A percentile compares a stretch with the other conserved stretches of the same genome.
These are phyloP conservation scores for Stigmatopora argus DNA, from an alignment of 2,113 vertebrate species.

Conservation along the genomic window DNA sequence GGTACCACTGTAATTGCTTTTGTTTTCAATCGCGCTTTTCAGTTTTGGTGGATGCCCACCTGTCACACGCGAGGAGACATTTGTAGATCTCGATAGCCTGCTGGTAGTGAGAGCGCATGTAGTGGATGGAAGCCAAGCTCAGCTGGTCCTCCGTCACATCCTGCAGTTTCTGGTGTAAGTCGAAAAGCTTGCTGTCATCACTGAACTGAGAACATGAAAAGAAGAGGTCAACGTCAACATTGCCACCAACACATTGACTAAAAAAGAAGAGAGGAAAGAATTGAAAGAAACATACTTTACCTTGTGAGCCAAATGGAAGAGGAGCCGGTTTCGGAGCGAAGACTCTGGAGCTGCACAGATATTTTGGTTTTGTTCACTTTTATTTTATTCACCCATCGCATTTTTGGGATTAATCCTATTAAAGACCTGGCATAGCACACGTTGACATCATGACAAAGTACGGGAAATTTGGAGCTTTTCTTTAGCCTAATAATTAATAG, in stretches of 20 bases:
- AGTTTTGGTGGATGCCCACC: slow-evolving; percentile 57
- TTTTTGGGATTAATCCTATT: no score
- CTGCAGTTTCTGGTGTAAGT: slow-evolving; percentile 93
- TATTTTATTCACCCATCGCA: no score
- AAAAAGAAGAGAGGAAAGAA: background rate
- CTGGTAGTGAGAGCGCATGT: slow-evolving; percentile 97
- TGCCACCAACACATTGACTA: background rate
- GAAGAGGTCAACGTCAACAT: background rate
- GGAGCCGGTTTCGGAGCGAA: slow-evolving; percentile 88
- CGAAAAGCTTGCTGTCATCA: slow-evolving; percentile 94
- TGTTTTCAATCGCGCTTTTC: no score
- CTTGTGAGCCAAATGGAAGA: slow-evolving; percentile 98
- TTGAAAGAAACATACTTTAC: slow-evolving; percentile 48
- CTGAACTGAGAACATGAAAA: slow-evolving; percentile 74
- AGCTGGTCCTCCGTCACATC: slow-evolving; percentile 96
- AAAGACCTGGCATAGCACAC: no score
- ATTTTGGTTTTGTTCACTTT: no score
- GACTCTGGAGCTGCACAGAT: slow-evolving; percentile 76
- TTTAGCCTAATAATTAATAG: no score
- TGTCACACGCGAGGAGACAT: slow-evolving; percentile 87
- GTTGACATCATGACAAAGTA: no score
- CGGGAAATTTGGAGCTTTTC: no score
- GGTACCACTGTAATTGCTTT: no score
- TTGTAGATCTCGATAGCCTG: slow-evolving; percentile 98
- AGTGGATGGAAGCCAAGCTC: slow-evolving; percentile 95